Evolutionary conservation across 2,113 vertebrate species (phyloP), one percentile per base, ranked within the genome.

Genomic region (Microcebus jonahi): DNA sequence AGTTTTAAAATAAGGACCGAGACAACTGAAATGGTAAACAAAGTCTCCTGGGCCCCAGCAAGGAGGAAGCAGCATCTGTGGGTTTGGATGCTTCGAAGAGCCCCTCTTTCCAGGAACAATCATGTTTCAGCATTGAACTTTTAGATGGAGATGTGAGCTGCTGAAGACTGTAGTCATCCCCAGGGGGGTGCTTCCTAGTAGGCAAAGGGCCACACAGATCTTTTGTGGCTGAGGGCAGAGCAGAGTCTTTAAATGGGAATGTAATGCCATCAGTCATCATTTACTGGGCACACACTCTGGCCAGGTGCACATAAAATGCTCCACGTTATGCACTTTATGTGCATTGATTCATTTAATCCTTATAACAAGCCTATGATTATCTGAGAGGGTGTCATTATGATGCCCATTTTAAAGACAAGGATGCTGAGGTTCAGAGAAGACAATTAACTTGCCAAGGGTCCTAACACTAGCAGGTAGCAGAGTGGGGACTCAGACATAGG

Each of bases 1-100:
- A 97, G 92, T 97, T 97, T 98, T 96, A 98, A 97, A 98, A 97
- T 97, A 97, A 98, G 95, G 95, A 97, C 76, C 80, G 95, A 97
- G 91, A 96, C 67, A 92, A 97, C 53, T 68, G 95, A 90, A 97
- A 97, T 97, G 93, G 71, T 95, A 95, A 95, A 94, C 0, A 8
- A 93, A 83, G 81, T 96, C 96, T 95, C 94, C 27, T 85, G 95
- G 94, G 90, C 53, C 81, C 42, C 53, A 94, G 50, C 77, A 93
- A 95, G 45, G n/a, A 97, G 48, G 75, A 73, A 93, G 42, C 42
- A 73, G 12, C 3, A 1, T 97, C 84, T 98, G 93, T 96, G 93
- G 89, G 76, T 85, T 93, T 95, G 25, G 55, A 21, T 13, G 25
- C 80, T 93, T 96, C 1, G 2, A 92, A 95, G 76, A 93, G 87